Percentiles rank a stretch among this genome's conserved stretches.
phyloP scores from a whole-genome alignment of 2,113 vertebrate species.

The Osmerus mordax region DNA sequence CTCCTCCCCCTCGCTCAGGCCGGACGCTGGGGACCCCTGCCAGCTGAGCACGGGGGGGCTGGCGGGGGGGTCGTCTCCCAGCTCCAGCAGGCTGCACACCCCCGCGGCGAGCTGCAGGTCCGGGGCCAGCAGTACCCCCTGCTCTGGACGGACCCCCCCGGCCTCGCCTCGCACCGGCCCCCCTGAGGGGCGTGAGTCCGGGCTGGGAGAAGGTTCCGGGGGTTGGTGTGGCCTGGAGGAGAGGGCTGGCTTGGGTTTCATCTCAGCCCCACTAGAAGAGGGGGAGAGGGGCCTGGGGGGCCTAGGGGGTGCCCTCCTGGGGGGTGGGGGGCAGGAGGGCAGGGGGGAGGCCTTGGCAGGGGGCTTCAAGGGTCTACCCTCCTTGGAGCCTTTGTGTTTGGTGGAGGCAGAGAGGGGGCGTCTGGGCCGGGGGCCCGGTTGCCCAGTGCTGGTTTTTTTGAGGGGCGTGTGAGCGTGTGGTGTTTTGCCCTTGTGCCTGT shows the following conservation, averaged over 20 bases:
- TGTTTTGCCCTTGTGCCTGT: constrained; percentile 35
- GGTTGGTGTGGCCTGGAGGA: constrained; percentile 69
- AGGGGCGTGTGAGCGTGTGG: constrained; percentile 25
- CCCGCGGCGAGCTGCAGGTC: constrained; percentile 66
- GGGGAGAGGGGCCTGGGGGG: constrained; percentile 7
- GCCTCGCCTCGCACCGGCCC: constrained; percentile 60
- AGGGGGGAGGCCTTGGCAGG: constrained; percentile 3
- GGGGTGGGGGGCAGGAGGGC: background rate
- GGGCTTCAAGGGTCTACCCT: constrained; percentile 16
- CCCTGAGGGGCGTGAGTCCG: constrained; percentile 37
- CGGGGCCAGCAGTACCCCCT: constrained; percentile 64
- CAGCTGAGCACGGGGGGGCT: constrained; percentile 77
- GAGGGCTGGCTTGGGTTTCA: constrained; percentile 43
- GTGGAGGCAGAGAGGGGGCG: constrained; percentile 20
- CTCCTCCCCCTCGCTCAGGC: constrained; percentile 64
- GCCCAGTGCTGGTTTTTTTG: background rate
- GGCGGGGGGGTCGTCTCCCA: constrained; percentile 61
- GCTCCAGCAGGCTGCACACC: constrained; percentile 58
- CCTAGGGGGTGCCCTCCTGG: constrained; percentile 25
- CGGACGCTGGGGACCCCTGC: constrained; percentile 74
- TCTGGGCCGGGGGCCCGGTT: constrained; percentile 21
- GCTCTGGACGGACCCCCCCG: constrained; percentile 32
- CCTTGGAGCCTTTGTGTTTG: constrained; percentile 36
- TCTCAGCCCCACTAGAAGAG: constrained; percentile 27
- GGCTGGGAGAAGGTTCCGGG: constrained; percentile 14